These are phyloP conservation scores for Cotesia congregata DNA, from an alignment of 2,888 invertebrate genomes.

Conservation along the genomic window DNA sequence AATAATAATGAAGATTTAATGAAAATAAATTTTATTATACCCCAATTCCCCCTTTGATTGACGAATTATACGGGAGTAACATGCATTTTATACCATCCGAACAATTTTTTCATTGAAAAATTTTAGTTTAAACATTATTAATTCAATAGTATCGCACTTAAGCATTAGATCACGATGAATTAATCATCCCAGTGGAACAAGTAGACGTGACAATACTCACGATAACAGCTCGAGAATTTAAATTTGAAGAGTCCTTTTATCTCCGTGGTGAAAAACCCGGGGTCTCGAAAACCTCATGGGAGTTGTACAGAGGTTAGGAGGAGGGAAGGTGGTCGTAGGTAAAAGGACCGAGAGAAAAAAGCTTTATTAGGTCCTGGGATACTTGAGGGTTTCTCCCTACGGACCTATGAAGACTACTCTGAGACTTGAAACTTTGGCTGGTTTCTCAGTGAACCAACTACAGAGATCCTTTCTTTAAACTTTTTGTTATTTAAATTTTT, in stretches of 20 bases:
- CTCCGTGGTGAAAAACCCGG: neutral
- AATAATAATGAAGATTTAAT: conserved; percentile 22
- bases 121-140: too few relatives aligned
- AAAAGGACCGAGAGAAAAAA: conserved; percentile 35
- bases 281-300: conserved; percentile 9
- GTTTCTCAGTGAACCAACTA: neutral
- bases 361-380: conserved; percentile 49
- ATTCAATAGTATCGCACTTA: neutral
- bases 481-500: neutral
- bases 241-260: conserved; percentile 23
- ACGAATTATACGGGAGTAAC: too few relatives aligned
- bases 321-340: conserved; percentile 2
- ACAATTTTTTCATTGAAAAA: too few relatives aligned
- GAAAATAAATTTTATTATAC: neutral
- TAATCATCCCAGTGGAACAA: neutral
- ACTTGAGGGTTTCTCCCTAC: conserved; percentile 39
- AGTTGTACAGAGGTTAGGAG: neutral
- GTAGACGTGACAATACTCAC: conserved; percentile 15
- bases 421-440: conserved; percentile 39
- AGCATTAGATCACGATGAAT: neutral
- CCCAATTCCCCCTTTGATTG: neutral
- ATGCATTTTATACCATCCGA: too few relatives aligned
- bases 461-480: neutral
- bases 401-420: conserved; percentile 47
- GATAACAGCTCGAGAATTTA: conserved; percentile 18